phyloP scores from a whole-genome alignment of 2,888 invertebrate species.

The Rapana venosa region DNA sequence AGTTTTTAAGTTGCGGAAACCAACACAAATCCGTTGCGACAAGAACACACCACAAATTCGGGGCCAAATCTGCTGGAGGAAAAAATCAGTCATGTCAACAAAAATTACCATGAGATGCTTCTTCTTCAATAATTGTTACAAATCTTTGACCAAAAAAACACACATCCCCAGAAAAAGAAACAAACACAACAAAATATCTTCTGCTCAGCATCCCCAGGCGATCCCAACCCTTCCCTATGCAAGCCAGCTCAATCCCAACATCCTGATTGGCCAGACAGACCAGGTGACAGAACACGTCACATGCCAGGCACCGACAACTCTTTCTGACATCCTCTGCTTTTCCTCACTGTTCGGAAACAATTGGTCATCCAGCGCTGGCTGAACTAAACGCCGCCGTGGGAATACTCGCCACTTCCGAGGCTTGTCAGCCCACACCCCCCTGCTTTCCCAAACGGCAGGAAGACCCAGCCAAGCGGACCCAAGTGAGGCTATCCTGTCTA shows the following conservation, averaged over 20 bases:
- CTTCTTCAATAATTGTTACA: too few species aligned
- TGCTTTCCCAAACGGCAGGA: background rate
- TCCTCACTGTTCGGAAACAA: background rate
- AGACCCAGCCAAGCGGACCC: background rate
- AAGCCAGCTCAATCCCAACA: background rate
- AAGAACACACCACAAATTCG: too few species aligned
- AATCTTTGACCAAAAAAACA: too few species aligned
- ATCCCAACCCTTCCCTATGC: background rate
- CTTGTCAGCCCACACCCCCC: background rate
- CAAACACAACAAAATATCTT: too few species aligned
- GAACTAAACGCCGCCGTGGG: slow-evolving; percentile 3
- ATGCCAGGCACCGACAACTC: background rate
- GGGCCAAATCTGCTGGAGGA: too few species aligned
- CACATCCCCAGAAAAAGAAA: too few species aligned
- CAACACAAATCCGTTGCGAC: too few species aligned
- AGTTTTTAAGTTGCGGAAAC: too few species aligned
- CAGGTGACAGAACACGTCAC: slow-evolving; percentile 8
- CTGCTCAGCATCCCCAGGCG: background rate
- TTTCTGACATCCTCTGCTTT: slow-evolving; percentile 18
- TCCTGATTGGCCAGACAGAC: background rate
- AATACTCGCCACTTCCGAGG: background rate
- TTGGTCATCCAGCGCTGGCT: background rate
- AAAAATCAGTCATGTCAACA: too few species aligned
- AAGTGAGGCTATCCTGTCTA: background rate
- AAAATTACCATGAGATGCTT: too few species aligned